Percentiles rank a stretch among this genome's conserved stretches.
phyloP scores from a whole-genome alignment of 2,888 invertebrate genomes.

The Perdita meconis region DNA sequence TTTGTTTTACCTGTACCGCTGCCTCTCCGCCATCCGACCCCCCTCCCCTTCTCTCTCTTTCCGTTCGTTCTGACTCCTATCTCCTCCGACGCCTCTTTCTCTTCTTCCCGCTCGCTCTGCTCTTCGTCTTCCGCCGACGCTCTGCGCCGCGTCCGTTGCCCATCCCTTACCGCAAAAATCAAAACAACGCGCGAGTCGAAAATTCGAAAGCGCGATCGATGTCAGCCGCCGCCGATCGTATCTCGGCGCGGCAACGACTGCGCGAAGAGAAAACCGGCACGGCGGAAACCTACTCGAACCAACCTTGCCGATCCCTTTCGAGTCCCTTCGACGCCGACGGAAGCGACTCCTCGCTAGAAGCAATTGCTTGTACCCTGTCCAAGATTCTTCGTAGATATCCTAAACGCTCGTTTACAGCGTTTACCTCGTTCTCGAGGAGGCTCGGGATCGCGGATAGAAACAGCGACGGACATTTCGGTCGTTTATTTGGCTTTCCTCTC shows the following conservation, averaged over 20 bases:
- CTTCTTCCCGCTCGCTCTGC: slow-evolving; percentile 19
- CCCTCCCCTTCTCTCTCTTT: neutral
- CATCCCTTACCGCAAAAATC: slow-evolving; percentile 39
- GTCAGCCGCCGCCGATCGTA: slow-evolving; percentile 29
- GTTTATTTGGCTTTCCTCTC: slow-evolving; percentile 6
- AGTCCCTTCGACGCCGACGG: neutral
- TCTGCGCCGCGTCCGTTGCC: neutral
- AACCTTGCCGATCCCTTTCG: no score
- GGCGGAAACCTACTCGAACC: neutral
- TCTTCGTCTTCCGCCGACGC: neutral
- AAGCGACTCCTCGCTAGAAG: neutral
- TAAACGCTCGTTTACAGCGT: slow-evolving; percentile 15
- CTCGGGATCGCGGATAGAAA: neutral
- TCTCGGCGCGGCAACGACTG: neutral
- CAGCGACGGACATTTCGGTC: neutral
- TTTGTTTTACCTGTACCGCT: slow-evolving; percentile 75
- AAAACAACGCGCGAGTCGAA: slow-evolving; percentile 18
- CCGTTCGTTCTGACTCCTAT: slow-evolving; percentile 8
- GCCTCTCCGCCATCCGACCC: slow-evolving; percentile 46
- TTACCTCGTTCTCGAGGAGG: no score
- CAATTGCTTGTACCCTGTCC: neutral
- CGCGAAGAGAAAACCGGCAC: slow-evolving; percentile 10
- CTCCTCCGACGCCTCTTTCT: neutral
- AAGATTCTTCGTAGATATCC: slow-evolving; percentile 24
- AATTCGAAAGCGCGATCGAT: slow-evolving; percentile 25